Conservation (phyloP, 2,888 invertebrate species). For the Pecten maximus region DNA sequence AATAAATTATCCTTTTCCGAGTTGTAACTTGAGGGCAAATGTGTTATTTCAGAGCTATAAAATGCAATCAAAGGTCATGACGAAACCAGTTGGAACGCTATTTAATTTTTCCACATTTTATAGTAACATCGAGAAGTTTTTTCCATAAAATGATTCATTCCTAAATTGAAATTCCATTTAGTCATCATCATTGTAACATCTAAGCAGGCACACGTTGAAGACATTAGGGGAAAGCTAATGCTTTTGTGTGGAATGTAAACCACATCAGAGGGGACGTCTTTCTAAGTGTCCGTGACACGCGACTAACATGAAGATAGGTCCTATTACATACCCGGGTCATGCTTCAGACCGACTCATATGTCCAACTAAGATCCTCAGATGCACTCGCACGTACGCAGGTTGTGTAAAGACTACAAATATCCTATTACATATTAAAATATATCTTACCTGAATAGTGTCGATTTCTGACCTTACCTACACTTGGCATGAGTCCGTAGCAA, state of each 20-base stretch:
- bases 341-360: neutral
- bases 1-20: neutral
- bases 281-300: neutral
- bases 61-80: neutral
- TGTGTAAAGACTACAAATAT: neutral
- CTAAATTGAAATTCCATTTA: conserved; percentile 7
- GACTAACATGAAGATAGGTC: neutral
- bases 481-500: neutral
- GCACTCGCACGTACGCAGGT: neutral
- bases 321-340: neutral
- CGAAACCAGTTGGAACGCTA: neutral
- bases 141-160: conserved; percentile 21
- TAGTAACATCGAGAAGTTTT: neutral
- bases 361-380: neutral
- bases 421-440: neutral
- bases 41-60: conserved; percentile 13
- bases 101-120: neutral
- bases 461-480: neutral
- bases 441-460: neutral
- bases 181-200: neutral
- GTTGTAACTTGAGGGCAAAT: neutral
- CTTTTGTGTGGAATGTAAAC: neutral
- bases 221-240: neutral
- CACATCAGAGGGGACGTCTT: neutral
- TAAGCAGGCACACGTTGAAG: neutral